These are phyloP conservation scores for Mus spicilegus DNA, from an alignment of 2,113 vertebrate species.

Conservation along the genomic window DNA sequence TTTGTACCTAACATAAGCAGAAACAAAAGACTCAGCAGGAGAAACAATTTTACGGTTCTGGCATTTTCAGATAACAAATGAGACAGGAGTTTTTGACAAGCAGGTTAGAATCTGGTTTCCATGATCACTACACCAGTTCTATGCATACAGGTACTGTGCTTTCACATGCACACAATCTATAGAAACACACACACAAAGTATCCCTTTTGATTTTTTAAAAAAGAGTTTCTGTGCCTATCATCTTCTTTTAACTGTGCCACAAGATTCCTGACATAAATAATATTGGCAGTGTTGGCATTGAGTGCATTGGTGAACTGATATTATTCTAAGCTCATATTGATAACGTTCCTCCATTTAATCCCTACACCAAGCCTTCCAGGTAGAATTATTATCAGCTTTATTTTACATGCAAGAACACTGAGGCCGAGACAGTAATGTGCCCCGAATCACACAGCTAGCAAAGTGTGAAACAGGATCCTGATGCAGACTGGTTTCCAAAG, in stretches of 20 bases:
- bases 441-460: background rate
- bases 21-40: constrained; percentile 42
- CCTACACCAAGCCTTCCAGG: background rate
- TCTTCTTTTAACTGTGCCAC: background rate
- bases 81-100: constrained; percentile 1
- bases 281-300: background rate
- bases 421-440: background rate
- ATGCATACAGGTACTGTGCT: background rate
- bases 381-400: background rate
- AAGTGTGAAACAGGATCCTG: background rate
- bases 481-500: constrained; percentile 6
- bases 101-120: constrained; percentile 9
- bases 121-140: background rate
- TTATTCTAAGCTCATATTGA: background rate
- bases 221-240: background rate
- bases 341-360: background rate
- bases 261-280: constrained; percentile 13
- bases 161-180: background rate
- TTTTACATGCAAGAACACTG: constrained; percentile 6
- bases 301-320: background rate
- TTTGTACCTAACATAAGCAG: constrained; percentile 93
- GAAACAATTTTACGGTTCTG: constrained; percentile 40
- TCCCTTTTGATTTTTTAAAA: background rate
- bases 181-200: background rate
- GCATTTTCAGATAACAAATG: background rate